Evolutionary conservation across 2,113 vertebrate genomes (phyloP).

Genomic region (Periophthalmus modestus): DNA sequence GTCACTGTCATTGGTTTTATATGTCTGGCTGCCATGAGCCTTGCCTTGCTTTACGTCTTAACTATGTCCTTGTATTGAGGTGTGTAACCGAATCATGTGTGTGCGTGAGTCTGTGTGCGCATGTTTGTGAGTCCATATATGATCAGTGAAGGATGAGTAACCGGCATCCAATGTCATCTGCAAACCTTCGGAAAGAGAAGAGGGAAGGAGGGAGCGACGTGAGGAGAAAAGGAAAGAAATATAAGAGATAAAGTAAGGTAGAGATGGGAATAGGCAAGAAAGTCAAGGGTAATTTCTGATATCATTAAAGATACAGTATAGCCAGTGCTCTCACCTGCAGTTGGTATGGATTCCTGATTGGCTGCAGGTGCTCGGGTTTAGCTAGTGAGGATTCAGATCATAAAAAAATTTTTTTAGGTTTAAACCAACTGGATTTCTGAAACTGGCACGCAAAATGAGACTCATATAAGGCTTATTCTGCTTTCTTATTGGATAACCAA

Average conservation of each 20-base stretch:
- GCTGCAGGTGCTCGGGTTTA: too few species aligned
- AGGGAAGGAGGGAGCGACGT: constrained; percentile 26
- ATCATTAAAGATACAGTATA: background rate
- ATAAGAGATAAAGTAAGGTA: constrained; percentile 20
- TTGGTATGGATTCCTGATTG: too few species aligned
- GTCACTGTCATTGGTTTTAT: constrained; percentile 57
- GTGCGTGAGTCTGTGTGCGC: background rate
- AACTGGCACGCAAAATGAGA: too few species aligned
- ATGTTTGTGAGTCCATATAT: constrained; percentile 35
- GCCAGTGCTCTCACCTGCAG: too few species aligned
- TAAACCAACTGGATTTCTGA: too few species aligned
- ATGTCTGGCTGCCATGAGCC: constrained; percentile 15
- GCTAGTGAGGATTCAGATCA: too few species aligned
- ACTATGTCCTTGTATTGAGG: constrained; percentile 26
- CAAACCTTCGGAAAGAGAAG: constrained; percentile 37
- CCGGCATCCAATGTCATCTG: constrained; percentile 48
- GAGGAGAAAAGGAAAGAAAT: constrained; percentile 20
- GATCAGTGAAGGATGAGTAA: constrained; percentile 49
- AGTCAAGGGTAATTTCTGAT: background rate
- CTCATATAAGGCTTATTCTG: too few species aligned
- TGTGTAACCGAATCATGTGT: constrained; percentile 32
- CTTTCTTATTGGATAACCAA: too few species aligned
- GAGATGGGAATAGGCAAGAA: constrained; percentile 2
- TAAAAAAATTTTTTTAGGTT: too few species aligned
- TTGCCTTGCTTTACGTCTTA: background rate